Percentiles rank a stretch among this genome's conserved stretches.
Conservation (phyloP, 2,113 vertebrate genomes). For the Coreoperca whiteheadi region DNA sequence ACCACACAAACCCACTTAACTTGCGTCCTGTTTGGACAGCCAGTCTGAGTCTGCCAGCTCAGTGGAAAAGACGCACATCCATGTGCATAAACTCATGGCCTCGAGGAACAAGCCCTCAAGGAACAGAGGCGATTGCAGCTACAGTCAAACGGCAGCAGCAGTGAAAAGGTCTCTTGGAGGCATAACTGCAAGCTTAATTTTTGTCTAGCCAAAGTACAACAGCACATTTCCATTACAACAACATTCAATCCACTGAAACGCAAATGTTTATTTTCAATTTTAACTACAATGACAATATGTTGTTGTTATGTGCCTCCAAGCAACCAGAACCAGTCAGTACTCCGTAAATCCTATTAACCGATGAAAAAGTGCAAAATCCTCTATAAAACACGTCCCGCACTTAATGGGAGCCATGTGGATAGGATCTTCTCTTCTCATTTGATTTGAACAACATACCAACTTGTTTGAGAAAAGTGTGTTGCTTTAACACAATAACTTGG, state of each 20-base stretch:
- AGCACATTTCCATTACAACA: background rate
- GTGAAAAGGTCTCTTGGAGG: slow-evolving; percentile 15
- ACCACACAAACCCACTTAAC: slow-evolving; percentile 46
- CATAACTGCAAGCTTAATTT: background rate
- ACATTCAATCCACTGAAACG: background rate
- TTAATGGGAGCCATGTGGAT: too few relatives aligned
- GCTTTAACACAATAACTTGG: background rate
- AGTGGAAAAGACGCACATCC: slow-evolving; percentile 19
- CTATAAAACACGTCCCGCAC: background rate
- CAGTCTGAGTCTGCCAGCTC: slow-evolving; percentile 10
- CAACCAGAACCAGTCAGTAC: background rate
- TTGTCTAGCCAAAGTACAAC: background rate
- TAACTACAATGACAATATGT: background rate
- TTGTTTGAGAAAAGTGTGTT: background rate
- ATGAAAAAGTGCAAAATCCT: background rate
- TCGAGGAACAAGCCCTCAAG: slow-evolving; percentile 25
- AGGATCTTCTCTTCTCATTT: background rate
- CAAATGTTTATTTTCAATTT: background rate
- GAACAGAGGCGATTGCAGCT: slow-evolving; percentile 15
- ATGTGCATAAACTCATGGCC: slow-evolving; percentile 5
- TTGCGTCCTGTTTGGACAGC: slow-evolving; percentile 32
- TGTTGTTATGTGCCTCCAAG: background rate
- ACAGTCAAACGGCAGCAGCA: background rate
- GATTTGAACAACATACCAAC: background rate
- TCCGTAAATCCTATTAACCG: background rate